Percentiles rank a stretch among this genome's conserved stretches.
Conservation (phyloP, 2,888 invertebrate species). For the Julus scandinavius region DNA sequence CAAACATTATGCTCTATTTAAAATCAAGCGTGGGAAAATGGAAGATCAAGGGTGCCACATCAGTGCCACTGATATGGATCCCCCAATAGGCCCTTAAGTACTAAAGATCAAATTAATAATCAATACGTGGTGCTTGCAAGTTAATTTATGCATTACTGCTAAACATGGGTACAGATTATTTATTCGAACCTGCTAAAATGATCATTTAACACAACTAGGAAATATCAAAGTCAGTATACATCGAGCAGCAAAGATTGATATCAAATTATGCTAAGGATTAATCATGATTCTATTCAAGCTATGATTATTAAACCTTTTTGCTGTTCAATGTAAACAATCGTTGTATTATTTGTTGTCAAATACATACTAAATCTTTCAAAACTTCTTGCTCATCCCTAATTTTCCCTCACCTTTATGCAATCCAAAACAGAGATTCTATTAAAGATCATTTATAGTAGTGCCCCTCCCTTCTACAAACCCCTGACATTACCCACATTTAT, state of each 20-base stretch:
- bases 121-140: slow-evolving; percentile 11
- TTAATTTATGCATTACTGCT: not conserved
- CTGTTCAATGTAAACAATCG: slow-evolving; percentile 6
- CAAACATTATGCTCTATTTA: not conserved
- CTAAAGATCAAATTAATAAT: slow-evolving; percentile 13
- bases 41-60: not conserved
- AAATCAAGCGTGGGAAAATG: not conserved
- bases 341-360: not conserved
- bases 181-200: slow-evolving; percentile 17
- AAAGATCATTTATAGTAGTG: not conserved
- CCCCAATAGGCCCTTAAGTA: slow-evolving; percentile 15
- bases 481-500: not conserved
- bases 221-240: not conserved
- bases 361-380: not conserved
- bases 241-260: slow-evolving; percentile 39
- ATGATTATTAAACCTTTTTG: not conserved
- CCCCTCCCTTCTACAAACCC: not conserved
- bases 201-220: not conserved
- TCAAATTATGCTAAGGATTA: not conserved
- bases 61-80: not conserved
- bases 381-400: not conserved
- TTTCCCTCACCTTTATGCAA: not conserved
- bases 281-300: not conserved
- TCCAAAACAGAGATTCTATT: not conserved
- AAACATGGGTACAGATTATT: not conserved